phyloP scores from a whole-genome alignment of 2,888 invertebrate genomes.

The Disparrhopalites patrizii region DNA sequence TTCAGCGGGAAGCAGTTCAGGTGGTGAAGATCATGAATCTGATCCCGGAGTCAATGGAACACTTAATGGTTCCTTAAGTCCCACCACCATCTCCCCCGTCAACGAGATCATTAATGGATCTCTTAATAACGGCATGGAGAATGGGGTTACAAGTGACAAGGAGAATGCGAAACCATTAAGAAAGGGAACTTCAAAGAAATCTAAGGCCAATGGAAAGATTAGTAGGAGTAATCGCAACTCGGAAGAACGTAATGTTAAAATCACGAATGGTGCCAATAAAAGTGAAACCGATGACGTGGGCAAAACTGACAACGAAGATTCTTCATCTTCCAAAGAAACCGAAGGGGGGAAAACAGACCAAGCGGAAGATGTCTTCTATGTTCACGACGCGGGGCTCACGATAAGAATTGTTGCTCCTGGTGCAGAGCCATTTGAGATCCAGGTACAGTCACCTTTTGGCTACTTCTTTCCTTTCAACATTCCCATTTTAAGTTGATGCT shows the following conservation, averaged over 20 bases:
- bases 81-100: conserved; percentile 22
- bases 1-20: conserved; percentile 19
- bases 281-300: conserved; percentile 16
- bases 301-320: conserved; percentile 1
- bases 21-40: conserved; percentile 28
- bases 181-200: conserved; percentile 30
- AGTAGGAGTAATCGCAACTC: conserved; percentile 24
- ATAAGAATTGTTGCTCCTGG: conserved; percentile 93
- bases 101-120: conserved; percentile 29
- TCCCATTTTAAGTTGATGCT: too few relatives aligned
- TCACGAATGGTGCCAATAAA: conserved; percentile 38
- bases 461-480: too few relatives aligned
- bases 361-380: conserved; percentile 76
- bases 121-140: conserved; percentile 28
- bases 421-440: conserved; percentile 86
- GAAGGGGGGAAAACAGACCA: conserved; percentile 48
- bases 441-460: conserved; percentile 60
- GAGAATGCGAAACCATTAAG: conserved; percentile 28
- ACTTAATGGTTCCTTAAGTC: conserved; percentile 1
- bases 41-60: conserved; percentile 4
- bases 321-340: conserved; percentile 19
- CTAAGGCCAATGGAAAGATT: conserved; percentile 20
- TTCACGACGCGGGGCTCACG: conserved; percentile 86
- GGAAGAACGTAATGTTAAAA: conserved; percentile 25
- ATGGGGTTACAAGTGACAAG: conserved; percentile 34